Base-by-base conservation (phyloP, 2,888 invertebrate species). In the Nymphalis urticae region DNA sequence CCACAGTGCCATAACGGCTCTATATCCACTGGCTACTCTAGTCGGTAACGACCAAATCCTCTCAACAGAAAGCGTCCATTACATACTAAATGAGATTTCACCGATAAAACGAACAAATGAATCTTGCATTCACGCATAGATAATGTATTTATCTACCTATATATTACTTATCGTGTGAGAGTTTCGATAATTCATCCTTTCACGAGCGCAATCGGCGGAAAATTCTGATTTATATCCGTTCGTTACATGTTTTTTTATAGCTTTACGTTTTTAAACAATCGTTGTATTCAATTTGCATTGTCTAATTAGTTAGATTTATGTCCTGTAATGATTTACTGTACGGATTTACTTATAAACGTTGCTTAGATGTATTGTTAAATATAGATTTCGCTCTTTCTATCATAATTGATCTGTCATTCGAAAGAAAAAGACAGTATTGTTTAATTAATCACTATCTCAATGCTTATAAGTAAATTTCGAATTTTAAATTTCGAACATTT, bases 151-250 rank as follows among this genome's bases (percentile, higher is more conserved):
- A 61, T 21, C 48, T 66, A 51, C 63, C 50, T 42, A 66, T 59
- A 36, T 53, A 17, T 54, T 62, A 50, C 47, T 19, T 32, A 56
- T 62, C 62, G 53, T 59, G 66, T 21, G 59, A 54, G 47, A 32
- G n/a, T 17, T 19, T 42, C 50, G 42, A 62, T 62, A 62, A 62
- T 47, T 62, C 62, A 54, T 62, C 60, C 50, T 53, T 48, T 62
- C 48, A 66, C 51, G 58, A 65, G 63, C 8, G 32, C 71, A 71
- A 6, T n/a, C 62, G 61, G 4, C 63, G 71, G 68, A 71, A 69
- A 71, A 69, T 66, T 60, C 50, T 48, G 50, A 64, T 69, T 50
- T 59, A 61, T 59, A 50, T 32, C 17, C 51, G 36, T n/a, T 59
- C 36, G 16, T 42, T 36, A 21, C 17, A 32, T 48, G 62, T 54